These are phyloP conservation scores for Papilio gigon DNA, from an alignment of 2,888 invertebrate genomes.

Conservation along the genomic window DNA sequence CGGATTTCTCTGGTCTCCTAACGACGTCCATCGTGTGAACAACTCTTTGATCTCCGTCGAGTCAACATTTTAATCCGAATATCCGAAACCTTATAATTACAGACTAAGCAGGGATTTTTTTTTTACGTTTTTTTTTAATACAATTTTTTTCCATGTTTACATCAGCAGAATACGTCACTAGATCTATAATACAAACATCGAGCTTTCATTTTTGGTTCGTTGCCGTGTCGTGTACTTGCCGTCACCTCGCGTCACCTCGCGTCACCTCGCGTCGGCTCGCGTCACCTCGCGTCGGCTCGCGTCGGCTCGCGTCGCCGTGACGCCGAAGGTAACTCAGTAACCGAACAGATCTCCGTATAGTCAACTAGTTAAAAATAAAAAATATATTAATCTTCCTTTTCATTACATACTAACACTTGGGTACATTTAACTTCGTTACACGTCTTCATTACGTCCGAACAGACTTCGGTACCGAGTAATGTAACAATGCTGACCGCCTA, in stretches of 20 bases:
- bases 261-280: too few relatives aligned
- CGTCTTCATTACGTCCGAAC: constrained; percentile 79
- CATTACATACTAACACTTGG: constrained; percentile 72
- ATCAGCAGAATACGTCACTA: constrained; percentile 81
- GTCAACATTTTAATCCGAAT: constrained; percentile 74
- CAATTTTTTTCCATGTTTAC: constrained; percentile 78
- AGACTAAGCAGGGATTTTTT: constrained; percentile 81
- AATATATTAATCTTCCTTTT: constrained; percentile 80
- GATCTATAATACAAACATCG: constrained; percentile 76
- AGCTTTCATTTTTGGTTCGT: constrained; percentile 82
- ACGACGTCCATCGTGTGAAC: constrained; percentile 61
- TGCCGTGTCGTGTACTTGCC: constrained; percentile 71
- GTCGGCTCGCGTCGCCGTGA: constrained; percentile 45
- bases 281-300: too few relatives aligned
- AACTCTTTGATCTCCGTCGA: constrained; percentile 70
- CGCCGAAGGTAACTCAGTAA: constrained; percentile 69
- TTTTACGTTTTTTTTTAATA: constrained; percentile 70
- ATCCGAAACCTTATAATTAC: constrained; percentile 76
- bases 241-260: constrained; percentile 57
- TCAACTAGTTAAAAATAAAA: constrained; percentile 82
- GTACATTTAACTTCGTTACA: constrained; percentile 74
- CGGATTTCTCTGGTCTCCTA: constrained; percentile 64
- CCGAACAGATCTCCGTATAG: constrained; percentile 71
- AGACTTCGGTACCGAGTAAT: constrained; percentile 76
- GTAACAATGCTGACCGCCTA: constrained; percentile 79